A percentile compares a stretch with the other conserved stretches of the same genome.
These are phyloP conservation scores for Shinisaurus crocodilurus DNA, from an alignment of 2,113 vertebrate species.

Conservation along the genomic window DNA sequence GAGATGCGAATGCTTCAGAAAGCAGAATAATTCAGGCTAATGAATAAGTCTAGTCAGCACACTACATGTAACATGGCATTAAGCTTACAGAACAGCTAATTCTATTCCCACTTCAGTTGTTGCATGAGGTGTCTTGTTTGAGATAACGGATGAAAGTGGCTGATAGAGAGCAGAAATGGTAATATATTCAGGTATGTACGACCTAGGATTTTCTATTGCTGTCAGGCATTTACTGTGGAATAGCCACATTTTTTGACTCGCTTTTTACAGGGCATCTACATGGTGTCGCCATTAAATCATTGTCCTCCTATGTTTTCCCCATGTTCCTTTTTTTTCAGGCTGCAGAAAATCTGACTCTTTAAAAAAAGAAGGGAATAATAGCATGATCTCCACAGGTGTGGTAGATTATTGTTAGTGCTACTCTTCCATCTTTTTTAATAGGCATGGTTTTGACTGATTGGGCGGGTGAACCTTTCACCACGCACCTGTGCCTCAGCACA, in stretches of 20 bases:
- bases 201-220: not conserved
- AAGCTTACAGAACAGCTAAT: constrained; percentile 5
- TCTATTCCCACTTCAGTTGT: not conserved
- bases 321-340: not conserved
- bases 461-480: not conserved
- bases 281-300: not conserved
- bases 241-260: not conserved
- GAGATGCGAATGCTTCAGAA: not conserved
- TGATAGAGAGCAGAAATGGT: no score
- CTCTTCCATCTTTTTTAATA: not conserved
- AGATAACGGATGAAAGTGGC: not conserved
- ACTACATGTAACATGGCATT: not conserved
- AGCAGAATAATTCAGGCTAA: constrained; percentile 27
- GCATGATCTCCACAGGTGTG: not conserved
- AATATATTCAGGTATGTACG: not conserved
- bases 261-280: not conserved
- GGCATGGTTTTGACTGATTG: not conserved
- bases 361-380: not conserved
- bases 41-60: constrained; percentile 20
- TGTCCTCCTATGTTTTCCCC: not conserved
- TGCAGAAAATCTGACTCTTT: not conserved
- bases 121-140: not conserved
- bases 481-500: not conserved
- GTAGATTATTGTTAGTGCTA: not conserved
- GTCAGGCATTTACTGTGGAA: not conserved